These are phyloP conservation scores for Pomacea maculata DNA, from an alignment of 1,140 invertebrate genomes.

Conservation along the genomic window DNA sequence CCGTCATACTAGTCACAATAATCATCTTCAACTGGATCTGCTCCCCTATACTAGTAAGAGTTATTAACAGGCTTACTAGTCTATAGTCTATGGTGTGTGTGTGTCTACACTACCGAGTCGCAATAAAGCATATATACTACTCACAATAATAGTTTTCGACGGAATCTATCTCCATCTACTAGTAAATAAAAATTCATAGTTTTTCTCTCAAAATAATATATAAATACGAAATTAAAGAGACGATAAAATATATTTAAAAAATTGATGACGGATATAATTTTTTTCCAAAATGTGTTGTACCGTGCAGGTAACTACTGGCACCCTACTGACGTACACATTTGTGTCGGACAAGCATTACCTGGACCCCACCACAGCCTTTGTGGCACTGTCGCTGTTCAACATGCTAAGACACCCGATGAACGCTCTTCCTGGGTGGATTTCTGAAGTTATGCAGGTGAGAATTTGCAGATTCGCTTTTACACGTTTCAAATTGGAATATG, in stretches of 20 bases:
- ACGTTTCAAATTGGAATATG: no score
- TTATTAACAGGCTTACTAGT: neutral
- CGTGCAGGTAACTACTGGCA: slow-evolving; percentile 79
- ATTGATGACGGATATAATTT: no score
- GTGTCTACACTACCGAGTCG: neutral
- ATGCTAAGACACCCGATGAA: slow-evolving; percentile 89
- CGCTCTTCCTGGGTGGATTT: slow-evolving; percentile 69
- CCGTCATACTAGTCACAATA: slow-evolving; percentile 67
- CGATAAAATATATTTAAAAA: no score
- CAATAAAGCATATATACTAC: neutral
- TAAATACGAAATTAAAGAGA: neutral
- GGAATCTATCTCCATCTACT: neutral
- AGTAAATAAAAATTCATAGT: neutral
- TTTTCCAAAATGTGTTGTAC: no score
- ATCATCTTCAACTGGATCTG: slow-evolving; percentile 93
- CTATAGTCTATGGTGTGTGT: neutral
- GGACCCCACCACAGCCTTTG: slow-evolving; percentile 88
- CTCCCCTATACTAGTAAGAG: slow-evolving; percentile 81
- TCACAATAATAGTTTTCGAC: neutral
- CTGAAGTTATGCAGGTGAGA: slow-evolving; percentile 62
- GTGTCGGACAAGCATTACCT: slow-evolving; percentile 72
- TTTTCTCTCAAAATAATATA: neutral
- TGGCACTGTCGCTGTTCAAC: slow-evolving; percentile 96
- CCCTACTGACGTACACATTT: slow-evolving; percentile 73
- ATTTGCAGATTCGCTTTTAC: no score